Base-by-base conservation (phyloP, 2,888 invertebrate genomes). In the Papilio elwesi region DNA sequence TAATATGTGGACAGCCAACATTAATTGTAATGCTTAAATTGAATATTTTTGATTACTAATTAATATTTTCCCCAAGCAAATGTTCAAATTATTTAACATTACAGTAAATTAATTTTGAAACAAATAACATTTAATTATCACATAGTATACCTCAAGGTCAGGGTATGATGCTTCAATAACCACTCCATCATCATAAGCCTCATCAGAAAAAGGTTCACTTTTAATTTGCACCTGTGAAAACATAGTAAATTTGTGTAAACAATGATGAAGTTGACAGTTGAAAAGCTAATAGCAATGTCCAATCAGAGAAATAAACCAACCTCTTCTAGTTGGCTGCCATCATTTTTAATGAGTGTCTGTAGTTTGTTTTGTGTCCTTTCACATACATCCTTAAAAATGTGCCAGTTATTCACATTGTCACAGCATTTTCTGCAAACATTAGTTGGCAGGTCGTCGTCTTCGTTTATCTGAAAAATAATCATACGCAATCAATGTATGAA, bases 361-460 rank as follows among this genome's bases (percentile, higher is more conserved):
- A 96, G 89, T 87, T 95, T 96, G 82, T 92, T 94, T 91, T 96
- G 96, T 78, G 96, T 95, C 82, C 94, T 94, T 79, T 94, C 92
- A 88, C 96, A 96, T 36, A 94, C 90, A 84, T 94, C 91, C 87
- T 95, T 96, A 90, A 95, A 96, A 77, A 90, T 87, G 82, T 95
- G 94, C 96, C 96, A 96, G 84, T 94, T 94, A 82, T 95, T 95
- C 79, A 96, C 94, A 90, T 94, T 95, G 80, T 91, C 92, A 80
- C 95, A 85, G 83, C 96, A 96, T 81, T 93, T 92, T 79, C 91
- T 91, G 87, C 96, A 96, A 84, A 96, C 94, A 87, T 95, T 92
- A 26, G 95, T 95, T 38, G 96, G 95, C 83, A 96, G 83, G 82
- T 94, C 95, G 87, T 96, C 96, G 85, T 94, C 92, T 79, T 92